A percentile compares a stretch with the other conserved stretches of the same genome.
Evolutionary conservation across 2,797 vertebrate genomes (phyloP).

Genomic region (Euphonia xanthogaster): DNA sequence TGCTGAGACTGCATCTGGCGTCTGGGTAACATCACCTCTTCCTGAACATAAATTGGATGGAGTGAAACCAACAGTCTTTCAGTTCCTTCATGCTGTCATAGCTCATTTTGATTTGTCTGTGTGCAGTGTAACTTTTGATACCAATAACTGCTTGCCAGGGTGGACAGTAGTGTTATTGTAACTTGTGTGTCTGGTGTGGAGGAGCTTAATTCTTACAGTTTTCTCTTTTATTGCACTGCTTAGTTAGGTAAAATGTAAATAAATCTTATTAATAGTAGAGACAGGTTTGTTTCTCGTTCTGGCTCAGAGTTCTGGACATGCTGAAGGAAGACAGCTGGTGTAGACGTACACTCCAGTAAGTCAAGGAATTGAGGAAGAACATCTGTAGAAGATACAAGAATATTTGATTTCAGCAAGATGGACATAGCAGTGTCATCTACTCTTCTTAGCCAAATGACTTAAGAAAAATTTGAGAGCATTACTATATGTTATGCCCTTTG

Average conservation of each 20-base stretch:
- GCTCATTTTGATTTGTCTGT: not conserved
- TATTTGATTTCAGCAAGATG: conserved; percentile 4
- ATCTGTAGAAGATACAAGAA: conserved; percentile 7
- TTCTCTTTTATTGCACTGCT: not conserved
- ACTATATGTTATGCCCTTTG: conserved; percentile 14
- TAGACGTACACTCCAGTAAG: not conserved
- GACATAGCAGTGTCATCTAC: conserved; percentile 1
- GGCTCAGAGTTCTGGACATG: not conserved
- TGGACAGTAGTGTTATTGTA: not conserved
- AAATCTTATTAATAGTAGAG: conserved; percentile 5
- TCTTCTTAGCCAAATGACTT: not conserved
- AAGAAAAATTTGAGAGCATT: conserved; percentile 20
- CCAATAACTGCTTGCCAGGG: not conserved
- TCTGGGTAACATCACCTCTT: conserved; percentile 27
- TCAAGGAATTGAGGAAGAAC: conserved; percentile 33
- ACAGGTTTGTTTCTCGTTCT: conserved; percentile 2
- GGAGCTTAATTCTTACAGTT: not conserved
- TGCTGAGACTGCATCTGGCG: not conserved
- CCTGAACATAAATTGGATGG: not conserved
- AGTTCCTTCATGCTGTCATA: not conserved
- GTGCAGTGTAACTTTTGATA: not conserved
- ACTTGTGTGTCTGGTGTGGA: not conserved
- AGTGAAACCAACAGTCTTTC: not conserved
- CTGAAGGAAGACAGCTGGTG: conserved; percentile 39
- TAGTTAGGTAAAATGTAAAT: conserved; percentile 18